Percentiles rank a stretch among this genome's conserved stretches.
phyloP scores from a whole-genome alignment of 1,140 invertebrate genomes.

The Harlomillsia oculata region DNA sequence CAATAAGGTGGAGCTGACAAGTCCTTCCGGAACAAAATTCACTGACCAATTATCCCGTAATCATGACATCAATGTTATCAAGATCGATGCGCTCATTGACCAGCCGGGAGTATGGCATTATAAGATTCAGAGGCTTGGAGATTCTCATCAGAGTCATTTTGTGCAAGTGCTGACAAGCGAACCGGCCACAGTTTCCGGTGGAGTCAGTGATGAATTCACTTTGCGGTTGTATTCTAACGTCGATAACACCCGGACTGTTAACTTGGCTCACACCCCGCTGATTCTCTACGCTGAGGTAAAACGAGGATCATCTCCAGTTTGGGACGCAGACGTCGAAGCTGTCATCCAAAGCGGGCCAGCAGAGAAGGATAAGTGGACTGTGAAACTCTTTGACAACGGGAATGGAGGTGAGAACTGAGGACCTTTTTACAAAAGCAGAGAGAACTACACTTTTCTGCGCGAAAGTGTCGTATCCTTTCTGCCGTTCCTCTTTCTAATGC shows the following conservation, averaged over 20 bases:
- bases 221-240: conserved; percentile 32
- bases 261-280: conserved; percentile 22
- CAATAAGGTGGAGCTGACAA: conserved; percentile 33
- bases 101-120: conserved; percentile 33
- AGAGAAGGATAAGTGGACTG: conserved; percentile 22
- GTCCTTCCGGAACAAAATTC: conserved; percentile 30
- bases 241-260: conserved; percentile 22
- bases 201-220: conserved; percentile 15
- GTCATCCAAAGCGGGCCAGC: conserved; percentile 14
- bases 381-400: conserved; percentile 49
- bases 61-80: conserved; percentile 35
- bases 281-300: conserved; percentile 42
- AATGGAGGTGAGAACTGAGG: conserved; percentile 44
- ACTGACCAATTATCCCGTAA: conserved; percentile 28
- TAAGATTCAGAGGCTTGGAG: conserved; percentile 30
- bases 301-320: conserved; percentile 35
- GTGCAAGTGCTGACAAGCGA: conserved; percentile 32
- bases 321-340: conserved; percentile 31
- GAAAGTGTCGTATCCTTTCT: neutral
- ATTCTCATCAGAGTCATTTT: conserved; percentile 35
- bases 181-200: neutral
- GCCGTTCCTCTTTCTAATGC: neutral
- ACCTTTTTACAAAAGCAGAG: conserved; percentile 7
- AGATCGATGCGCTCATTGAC: conserved; percentile 33
- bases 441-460: neutral